Evolutionary conservation across 1,140 invertebrate species (phyloP), one percentile per base, ranked within the genome.

Genomic region (Apis florea): DNA sequence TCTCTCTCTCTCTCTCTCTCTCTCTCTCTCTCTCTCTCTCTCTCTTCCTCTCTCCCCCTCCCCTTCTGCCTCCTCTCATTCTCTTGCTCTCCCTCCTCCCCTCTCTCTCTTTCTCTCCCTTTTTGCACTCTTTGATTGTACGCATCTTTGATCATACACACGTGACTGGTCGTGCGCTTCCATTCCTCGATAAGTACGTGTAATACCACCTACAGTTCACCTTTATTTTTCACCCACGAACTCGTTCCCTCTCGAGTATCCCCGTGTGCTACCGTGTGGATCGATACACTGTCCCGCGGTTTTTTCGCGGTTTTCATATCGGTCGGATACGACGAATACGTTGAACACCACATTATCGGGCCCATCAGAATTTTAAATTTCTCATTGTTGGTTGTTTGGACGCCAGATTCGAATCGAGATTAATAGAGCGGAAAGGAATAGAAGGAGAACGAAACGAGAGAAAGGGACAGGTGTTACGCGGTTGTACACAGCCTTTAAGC

Each of bases 81-180:
- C 68, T 71, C n/a, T 19, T 17, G 15, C 56, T 69, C n/a, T 5
- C 15, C 6, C 19, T 4, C 72, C 68, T 21, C 31, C n/a, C 13
- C n/a, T n/a, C 61, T 64, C 24, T 24, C 21, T 47, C 40, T 63
- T 17, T 12, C 9, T 8, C 49, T 17, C 66, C 68, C 26, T 31
- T 80, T 54, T 53, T 86, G 80, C 86, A 85, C 83, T 87, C 89
- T 90, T 89, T 90, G 90, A 90, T 90, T 89, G 85, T 88, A 90
- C 89, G 88, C 85, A 89, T 86, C 88, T 88, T 87, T 89, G 86
- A 89, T 89, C 82, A 76, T 85, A 75, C 82, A 76, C 84, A 75
- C 66, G 71, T 83, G 66, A 85, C 69, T 88, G 61, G 76, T 83
- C 68, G 82, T 73, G 78, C 79, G 74, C 64, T 85, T 66, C 82